phyloP scores from a whole-genome alignment of 2,113 vertebrate species.

The Macquaria ambigua region DNA sequence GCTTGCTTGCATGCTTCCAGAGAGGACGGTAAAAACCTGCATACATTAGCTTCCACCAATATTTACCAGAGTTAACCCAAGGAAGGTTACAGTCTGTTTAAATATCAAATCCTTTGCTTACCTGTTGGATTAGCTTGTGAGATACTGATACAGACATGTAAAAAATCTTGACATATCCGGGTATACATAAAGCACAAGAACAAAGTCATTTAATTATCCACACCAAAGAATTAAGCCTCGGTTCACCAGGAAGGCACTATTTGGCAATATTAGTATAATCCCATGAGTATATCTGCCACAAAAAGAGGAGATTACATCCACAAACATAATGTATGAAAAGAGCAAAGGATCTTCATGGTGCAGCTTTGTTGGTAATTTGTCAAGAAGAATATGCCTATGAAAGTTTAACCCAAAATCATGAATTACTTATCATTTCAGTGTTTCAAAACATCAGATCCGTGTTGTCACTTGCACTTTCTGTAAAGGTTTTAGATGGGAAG shows the following conservation, averaged over 20 bases:
- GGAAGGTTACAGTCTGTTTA: slow-evolving; percentile 17
- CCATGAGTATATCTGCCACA: not conserved
- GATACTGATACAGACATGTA: not conserved
- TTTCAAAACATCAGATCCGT: not conserved
- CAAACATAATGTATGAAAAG: not conserved
- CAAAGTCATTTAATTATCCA: not conserved
- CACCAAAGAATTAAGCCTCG: not conserved
- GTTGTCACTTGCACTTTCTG: not conserved
- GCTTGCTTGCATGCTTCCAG: not conserved
- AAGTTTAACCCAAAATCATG: not conserved
- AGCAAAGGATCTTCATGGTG: not conserved
- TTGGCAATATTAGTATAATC: slow-evolving; percentile 14
- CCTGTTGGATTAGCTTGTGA: not conserved
- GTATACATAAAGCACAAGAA: not conserved
- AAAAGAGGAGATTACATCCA: slow-evolving; percentile 9
- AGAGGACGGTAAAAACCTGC: slow-evolving; percentile 31
- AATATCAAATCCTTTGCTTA: slow-evolving; percentile 18
- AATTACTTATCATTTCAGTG: not conserved
- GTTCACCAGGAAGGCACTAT: not conserved
- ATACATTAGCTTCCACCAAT: not conserved
- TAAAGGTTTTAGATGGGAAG: not conserved
- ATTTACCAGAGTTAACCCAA: slow-evolving; percentile 20
- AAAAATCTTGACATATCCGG: slow-evolving; percentile 1
- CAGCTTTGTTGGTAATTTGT: not conserved
- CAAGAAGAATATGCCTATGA: not conserved